Evolutionary conservation across 2,797 vertebrate genomes (phyloP), one percentile per base, ranked within the genome.

Genomic region (Leuciscus waleckii): DNA sequence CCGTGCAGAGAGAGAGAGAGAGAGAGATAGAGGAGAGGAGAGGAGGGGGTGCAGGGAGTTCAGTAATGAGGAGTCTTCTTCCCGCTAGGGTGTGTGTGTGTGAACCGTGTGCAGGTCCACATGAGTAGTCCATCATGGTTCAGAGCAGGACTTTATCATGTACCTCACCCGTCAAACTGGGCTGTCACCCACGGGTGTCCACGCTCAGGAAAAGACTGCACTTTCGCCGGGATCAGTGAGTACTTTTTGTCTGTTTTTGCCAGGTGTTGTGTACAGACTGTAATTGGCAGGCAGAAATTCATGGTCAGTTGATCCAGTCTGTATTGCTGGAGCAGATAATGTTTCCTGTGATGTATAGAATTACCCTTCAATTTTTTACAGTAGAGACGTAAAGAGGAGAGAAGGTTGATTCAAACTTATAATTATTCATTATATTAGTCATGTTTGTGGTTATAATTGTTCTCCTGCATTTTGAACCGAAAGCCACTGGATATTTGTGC

Each of bases 201-300:
- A 95, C 90, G n/a, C 93, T 97, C 90, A 93, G 94, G 92, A 97
- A 94, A 87, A 95, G 92, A 81, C 94, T 96, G 29, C 89, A 93
- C 74, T 94, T 95, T 86, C 88, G 93, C 83, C 91, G 91, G 91
- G 91, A 90, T 91, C 41, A 89, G 95, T 97, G 90, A 96, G 96
- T 92, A 90, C 69, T 35, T 32, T 7, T 17, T 19, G 4, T 41
- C 14, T 37, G 14, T 21, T 41, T 56, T 21, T 26, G 37, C n/a
- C 1, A 43, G 13, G 6, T 58, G 46, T 10, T 78, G 7, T 79
- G 29, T 17, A 35, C 21, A 49, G 58, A 19, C 21, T 39, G 13
- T 32, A 76, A n/a, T 14, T 67, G 41, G 10, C 43, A 46, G 10
- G 35, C 51, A 41, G 51, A 71, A 82, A 61, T 74, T 35, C 51